Conservation (phyloP, 2,113 vertebrate species). For the Callipepla squamata region DNA sequence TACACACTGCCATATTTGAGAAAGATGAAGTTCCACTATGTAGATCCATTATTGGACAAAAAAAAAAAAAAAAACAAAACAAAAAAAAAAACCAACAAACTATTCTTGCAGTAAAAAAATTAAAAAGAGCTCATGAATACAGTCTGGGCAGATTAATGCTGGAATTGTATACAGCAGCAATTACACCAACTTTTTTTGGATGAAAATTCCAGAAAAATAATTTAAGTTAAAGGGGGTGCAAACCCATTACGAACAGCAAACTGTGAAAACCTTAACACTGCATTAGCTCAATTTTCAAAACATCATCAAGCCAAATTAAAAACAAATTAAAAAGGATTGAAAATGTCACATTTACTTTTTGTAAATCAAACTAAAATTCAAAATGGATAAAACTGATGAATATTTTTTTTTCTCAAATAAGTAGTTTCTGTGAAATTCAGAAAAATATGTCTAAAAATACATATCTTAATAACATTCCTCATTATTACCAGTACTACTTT, state of each 20-base stretch:
- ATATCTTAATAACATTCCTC: background rate
- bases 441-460: background rate
- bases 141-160: background rate
- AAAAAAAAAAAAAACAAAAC: too few species aligned
- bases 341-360: background rate
- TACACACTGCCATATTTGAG: accelerated
- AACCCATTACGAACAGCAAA: background rate
- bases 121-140: background rate
- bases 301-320: background rate
- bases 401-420: background rate
- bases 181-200: background rate
- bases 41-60: background rate
- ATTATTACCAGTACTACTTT: background rate
- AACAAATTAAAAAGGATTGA: background rate
- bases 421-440: background rate
- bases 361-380: background rate
- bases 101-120: background rate
- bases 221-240: background rate
- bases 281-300: background rate
- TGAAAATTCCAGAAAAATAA: background rate
- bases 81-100: too few species aligned
- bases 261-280: background rate
- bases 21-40: background rate
- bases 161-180: background rate
- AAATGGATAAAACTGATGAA: background rate